Base-by-base conservation (phyloP, 2,888 invertebrate genomes). In the Nomada ferruginata region DNA sequence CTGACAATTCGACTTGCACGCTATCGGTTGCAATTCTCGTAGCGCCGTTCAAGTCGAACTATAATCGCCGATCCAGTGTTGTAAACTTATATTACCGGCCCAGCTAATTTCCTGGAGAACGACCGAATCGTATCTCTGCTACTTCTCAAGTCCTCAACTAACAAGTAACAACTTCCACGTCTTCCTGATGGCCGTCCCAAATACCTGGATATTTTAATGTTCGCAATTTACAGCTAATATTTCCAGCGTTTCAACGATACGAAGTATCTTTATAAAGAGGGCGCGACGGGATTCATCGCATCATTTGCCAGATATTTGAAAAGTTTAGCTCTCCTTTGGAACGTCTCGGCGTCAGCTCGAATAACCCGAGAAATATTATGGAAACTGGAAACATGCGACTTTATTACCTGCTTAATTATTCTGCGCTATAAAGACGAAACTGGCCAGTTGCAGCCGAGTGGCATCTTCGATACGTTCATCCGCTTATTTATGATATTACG, bases 81-180 rank as follows among this genome's bases (percentile, higher is more conserved):
- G 75, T 74, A 72, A 81, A 79, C 76, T 85, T 84, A 82, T 79
- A 84, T 81, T 79, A 79, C 83, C 71, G 50, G 64, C 11, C 69
- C 76, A 50, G 71, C 71, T 84, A 86, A 86, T 84, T 82, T 65
- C 73, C 63, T 11, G 10, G 65, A n/a, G 52, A 79, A 73, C 61
- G 68, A 71, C 70, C 44, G 82, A 68, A 63, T 68, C 82, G 57
- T 74, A 76, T 74, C 64, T 15, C 59, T 50, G 70, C 76, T 69
- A 68, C 29, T 73, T 64, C 63, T 42, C 59, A 55, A 57, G 63
- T 70, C 76, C 52, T 60, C 42, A 36, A 80, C 72, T 63, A 29
- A 18, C 18, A 72, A 69, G 72, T 69, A 79, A 79, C 73, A 70
- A 79, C 76, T 76, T 61, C 44, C 47, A 63, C 47, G 29, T 47